A percentile compares a stretch with the other conserved stretches of the same genome.
Evolutionary conservation across 2,797 vertebrate species (phyloP).

Genomic region (Pantherophis vulpinus): DNA sequence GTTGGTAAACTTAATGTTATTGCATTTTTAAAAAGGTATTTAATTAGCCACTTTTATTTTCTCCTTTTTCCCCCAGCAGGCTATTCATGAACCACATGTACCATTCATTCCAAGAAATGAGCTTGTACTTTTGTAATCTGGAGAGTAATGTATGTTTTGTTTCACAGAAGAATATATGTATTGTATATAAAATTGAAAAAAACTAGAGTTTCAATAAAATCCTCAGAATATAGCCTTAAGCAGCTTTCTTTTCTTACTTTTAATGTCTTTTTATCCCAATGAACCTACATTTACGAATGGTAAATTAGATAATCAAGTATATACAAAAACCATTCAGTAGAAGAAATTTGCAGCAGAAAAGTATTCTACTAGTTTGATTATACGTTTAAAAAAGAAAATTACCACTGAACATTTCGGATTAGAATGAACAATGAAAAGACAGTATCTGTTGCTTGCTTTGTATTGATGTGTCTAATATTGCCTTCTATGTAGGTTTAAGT

Average conservation of each 20-base stretch:
- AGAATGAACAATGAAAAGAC: background rate
- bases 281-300: background rate
- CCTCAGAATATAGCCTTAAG: background rate
- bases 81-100: background rate
- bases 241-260: background rate
- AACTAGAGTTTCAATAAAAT: background rate
- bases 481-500: background rate
- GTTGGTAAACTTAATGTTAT: background rate
- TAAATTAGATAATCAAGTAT: background rate
- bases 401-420: slow-evolving; percentile 8
- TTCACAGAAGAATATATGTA: background rate
- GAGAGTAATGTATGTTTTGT: background rate
- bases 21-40: background rate
- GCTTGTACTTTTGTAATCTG: background rate
- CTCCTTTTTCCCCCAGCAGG: background rate
- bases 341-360: background rate
- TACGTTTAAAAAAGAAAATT: slow-evolving; percentile 40
- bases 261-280: background rate
- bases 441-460: background rate
- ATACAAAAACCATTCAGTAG: background rate
- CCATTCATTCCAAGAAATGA: background rate
- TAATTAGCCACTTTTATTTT: background rate
- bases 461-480: slow-evolving; percentile 35
- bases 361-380: background rate
- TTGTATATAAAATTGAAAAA: background rate